Percentiles rank a stretch among this genome's conserved stretches.
Conservation (phyloP, 2,888 invertebrate genomes). For the Xanthorhoe designata region DNA sequence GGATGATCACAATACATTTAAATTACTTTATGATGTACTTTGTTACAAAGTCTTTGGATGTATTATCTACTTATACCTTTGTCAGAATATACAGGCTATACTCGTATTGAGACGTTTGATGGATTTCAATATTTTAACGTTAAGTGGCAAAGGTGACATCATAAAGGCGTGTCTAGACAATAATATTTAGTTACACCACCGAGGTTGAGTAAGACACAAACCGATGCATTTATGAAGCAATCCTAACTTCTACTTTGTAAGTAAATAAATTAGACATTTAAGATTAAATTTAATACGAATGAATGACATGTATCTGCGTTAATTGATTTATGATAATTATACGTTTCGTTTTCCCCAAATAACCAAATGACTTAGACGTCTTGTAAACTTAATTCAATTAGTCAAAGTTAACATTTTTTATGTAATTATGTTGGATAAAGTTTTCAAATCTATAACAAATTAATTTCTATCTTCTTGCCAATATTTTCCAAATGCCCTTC, state of each 20-base stretch:
- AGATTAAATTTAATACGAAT: not conserved
- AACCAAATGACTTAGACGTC: too few species aligned
- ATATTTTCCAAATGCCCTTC: not conserved
- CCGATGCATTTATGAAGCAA: conserved; percentile 53
- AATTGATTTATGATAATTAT: too few species aligned
- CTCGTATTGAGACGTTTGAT: conserved; percentile 4
- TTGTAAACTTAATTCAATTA: too few species aligned
- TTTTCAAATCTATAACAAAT: too few species aligned
- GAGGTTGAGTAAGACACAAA: conserved; percentile 55
- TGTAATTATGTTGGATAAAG: too few species aligned
- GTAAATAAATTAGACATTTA: not conserved
- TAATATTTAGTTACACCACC: conserved; percentile 53
- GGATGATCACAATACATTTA: not conserved
- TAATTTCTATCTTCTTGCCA: not conserved
- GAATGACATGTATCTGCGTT: too few species aligned
- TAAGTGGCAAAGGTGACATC: conserved; percentile 49
- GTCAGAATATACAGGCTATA: not conserved
- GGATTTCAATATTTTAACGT: conserved; percentile 30
- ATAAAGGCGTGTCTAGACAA: conserved; percentile 57
- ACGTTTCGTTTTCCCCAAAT: too few species aligned
- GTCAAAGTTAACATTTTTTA: too few species aligned
- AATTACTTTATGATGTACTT: not conserved
- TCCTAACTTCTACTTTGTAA: conserved; percentile 10
- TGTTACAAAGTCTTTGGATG: too few species aligned
- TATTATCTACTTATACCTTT: too few species aligned